Evolutionary conservation across 2,888 invertebrate species (phyloP).

Genomic region (Lithophane socia): DNA sequence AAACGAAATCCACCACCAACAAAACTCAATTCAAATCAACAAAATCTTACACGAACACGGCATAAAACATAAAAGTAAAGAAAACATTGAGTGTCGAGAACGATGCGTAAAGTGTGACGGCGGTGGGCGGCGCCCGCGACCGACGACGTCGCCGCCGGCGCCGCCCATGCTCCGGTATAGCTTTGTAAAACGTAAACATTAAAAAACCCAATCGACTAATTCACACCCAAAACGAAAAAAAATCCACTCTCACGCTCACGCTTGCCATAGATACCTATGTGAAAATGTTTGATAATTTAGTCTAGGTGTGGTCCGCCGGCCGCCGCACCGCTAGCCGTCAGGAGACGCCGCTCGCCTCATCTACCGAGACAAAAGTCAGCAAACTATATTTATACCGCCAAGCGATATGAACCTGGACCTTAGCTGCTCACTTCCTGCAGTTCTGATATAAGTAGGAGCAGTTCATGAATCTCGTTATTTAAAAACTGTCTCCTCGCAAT

Average conservation of each 20-base stretch:
- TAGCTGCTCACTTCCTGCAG: constrained; percentile 47
- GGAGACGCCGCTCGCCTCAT: constrained; percentile 88
- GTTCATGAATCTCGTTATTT: constrained; percentile 16
- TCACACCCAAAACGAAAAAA: constrained; percentile 90
- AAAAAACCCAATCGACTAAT: constrained; percentile 91
- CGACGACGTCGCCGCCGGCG: constrained; percentile 76
- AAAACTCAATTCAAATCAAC: constrained; percentile 89
- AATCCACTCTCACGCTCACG: constrained; percentile 91
- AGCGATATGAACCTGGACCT: constrained; percentile 61
- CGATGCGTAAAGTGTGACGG: constrained; percentile 87
- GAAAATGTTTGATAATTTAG: constrained; percentile 90
- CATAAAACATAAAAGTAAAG: constrained; percentile 88
- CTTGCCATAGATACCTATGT: constrained; percentile 91
- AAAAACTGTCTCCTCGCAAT: constrained; percentile 7
- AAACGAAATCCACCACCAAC: constrained; percentile 91
- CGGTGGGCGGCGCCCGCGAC: constrained; percentile 87
- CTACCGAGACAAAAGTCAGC: constrained; percentile 91
- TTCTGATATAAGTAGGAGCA: constrained; percentile 27
- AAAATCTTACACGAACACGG: constrained; percentile 90
- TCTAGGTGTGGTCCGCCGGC: constrained; percentile 89
- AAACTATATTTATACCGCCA: constrained; percentile 69
- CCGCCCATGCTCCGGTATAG: constrained; percentile 88
- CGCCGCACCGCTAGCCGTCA: constrained; percentile 86
- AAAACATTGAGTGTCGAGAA: constrained; percentile 90
- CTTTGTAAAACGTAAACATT: constrained; percentile 89